These are phyloP conservation scores for Barnardius zonarius DNA, from an alignment of 2,113 vertebrate species.

Conservation along the genomic window DNA sequence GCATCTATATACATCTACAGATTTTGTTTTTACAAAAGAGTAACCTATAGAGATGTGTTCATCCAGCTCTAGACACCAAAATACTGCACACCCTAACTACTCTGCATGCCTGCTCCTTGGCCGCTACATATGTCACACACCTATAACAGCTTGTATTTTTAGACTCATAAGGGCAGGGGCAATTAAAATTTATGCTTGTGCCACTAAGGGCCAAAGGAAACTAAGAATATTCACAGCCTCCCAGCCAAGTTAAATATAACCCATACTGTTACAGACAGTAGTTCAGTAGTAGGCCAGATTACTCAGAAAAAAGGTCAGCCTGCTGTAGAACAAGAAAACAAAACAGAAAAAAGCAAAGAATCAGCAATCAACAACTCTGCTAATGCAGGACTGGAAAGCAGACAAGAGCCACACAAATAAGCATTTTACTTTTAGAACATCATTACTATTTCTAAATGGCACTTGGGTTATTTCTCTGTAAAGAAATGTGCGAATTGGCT, in stretches of 20 bases:
- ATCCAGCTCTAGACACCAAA: neutral
- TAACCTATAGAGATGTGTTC: neutral
- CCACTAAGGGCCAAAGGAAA: neutral
- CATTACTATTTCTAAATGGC: neutral
- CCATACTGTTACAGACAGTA: neutral
- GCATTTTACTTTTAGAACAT: neutral
- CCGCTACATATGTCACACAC: fast-evolving
- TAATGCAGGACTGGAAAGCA: neutral
- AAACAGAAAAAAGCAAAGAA: neutral
- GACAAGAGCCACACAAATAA: neutral
- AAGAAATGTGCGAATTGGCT: neutral
- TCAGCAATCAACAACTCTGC: neutral
- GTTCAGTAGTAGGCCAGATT: neutral
- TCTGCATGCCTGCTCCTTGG: neutral
- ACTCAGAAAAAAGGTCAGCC: neutral
- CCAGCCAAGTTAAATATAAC: neutral
- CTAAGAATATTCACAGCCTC: neutral
- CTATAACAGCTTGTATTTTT: neutral
- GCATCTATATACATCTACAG: neutral
- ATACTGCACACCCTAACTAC: neutral
- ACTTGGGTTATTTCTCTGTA: neutral
- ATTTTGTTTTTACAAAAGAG: neutral
- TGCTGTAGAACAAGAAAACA: neutral
- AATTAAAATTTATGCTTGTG: neutral
- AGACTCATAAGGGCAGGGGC: neutral